Base-by-base conservation (phyloP, 2,113 vertebrate genomes). In the Lycocorax pyrrhopterus region DNA sequence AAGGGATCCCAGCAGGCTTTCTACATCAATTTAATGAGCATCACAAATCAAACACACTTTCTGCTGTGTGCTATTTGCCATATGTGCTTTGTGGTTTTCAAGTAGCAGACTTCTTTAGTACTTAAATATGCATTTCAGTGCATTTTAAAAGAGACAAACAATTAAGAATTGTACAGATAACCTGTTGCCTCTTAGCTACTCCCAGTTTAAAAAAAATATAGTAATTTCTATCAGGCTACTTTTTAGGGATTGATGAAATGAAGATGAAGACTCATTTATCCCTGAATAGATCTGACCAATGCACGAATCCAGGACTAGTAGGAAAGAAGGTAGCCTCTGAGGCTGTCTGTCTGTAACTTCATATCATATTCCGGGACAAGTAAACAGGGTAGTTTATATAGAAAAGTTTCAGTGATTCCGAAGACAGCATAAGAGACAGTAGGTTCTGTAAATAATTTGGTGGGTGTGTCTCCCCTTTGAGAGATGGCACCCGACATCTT, bases 41-140 rank as follows among this genome's bases (percentile, higher is more conserved):
- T 63, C 81, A 75, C 66, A 95, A 94, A 94, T 90, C 76, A 94
- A 78, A 63, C 56, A 84, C 78, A 20, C 33, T 95, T 93, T 94
- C 64, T 91, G 39, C 41, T 60, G 37, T 79, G 49, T 68, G 51
- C 15, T 67, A 20, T 89, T 93, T 88, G 16, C 53, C 44, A 23
- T 89, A 82, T 56, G 56, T 53, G 18, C 27, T 80, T 74, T 71
- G 26, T 67, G 23, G 12, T 80, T 20, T 74, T 92, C 75, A 84
- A 91, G 17, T 56, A 72, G 59, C 35, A 51, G 21, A 17, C 23
- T 59, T 76, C n/a, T 69, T 78, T 49, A 52, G 37, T 64, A 74
- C 46, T 66, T 67, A 84, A 84, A 81, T 71, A 67, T 37, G 39
- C 3, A 6, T 94, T 89, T 86, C 16, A 46, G 19, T 67, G 14